Conservation (phyloP, 2,888 invertebrate genomes). For the Spisula subtruncata region DNA sequence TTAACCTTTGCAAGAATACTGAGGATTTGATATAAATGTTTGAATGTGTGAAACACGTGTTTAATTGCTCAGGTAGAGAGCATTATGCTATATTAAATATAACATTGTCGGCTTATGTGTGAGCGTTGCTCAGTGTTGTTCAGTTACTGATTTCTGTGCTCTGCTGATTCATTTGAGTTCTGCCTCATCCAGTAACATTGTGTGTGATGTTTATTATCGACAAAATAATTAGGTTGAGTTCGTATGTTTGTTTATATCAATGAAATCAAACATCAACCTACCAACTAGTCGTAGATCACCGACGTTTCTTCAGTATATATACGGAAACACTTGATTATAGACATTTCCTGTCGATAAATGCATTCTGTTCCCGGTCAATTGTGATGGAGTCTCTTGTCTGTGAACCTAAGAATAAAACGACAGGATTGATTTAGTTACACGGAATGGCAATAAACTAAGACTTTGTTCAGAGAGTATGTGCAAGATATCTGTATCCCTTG, state of each 20-base stretch:
- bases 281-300: background rate
- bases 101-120: background rate
- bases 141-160: too few relatives aligned
- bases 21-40: background rate
- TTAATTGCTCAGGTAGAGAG: background rate
- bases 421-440: slow-evolving; percentile 18
- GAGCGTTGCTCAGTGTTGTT: too few relatives aligned
- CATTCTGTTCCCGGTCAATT: slow-evolving; percentile 4
- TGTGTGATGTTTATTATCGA: background rate
- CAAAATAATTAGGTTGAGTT: background rate
- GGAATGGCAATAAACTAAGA: slow-evolving; percentile 25
- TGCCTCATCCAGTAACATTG: too few relatives aligned
- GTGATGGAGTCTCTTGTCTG: slow-evolving; percentile 20
- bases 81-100: background rate
- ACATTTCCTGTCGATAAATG: slow-evolving; percentile 19
- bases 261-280: background rate
- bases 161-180: too few relatives aligned
- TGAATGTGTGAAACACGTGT: background rate
- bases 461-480: background rate
- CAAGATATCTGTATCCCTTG: background rate
- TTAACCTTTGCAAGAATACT: background rate
- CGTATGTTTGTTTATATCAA: background rate
- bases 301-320: background rate
- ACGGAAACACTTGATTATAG: background rate
- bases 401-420: background rate